Percentiles rank a stretch among this genome's conserved stretches.
These are phyloP conservation scores for Ariopsis seemanni DNA, from an alignment of 2,113 vertebrate species.

Conservation along the genomic window DNA sequence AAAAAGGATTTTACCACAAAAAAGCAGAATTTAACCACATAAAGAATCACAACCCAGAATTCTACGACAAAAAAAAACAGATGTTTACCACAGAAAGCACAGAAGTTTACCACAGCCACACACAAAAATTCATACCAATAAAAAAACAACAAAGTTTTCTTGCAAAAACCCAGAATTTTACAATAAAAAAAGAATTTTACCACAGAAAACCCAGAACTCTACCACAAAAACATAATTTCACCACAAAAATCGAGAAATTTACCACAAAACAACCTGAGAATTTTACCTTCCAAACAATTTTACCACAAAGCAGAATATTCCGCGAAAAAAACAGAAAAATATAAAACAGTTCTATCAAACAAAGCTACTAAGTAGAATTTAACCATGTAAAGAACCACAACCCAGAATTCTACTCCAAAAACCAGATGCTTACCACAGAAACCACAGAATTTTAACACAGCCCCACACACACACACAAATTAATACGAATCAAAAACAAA, in stretches of 20 bases:
- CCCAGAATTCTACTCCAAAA: not conserved
- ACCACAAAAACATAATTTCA: not conserved
- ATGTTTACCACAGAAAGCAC: not conserved
- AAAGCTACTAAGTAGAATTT: too few species aligned
- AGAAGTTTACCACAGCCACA: not conserved
- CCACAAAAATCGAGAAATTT: not conserved
- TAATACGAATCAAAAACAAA: too few species aligned
- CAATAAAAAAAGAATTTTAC: not conserved
- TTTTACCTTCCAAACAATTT: too few species aligned
- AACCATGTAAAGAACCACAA: too few species aligned
- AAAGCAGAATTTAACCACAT: too few species aligned
- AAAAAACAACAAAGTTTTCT: too few species aligned
- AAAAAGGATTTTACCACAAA: not conserved
- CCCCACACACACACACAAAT: too few species aligned
- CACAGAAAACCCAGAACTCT: not conserved
- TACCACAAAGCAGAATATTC: too few species aligned
- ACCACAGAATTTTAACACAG: not conserved
- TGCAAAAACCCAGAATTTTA: not conserved
- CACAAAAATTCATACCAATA: too few species aligned
- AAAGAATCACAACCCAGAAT: too few species aligned
- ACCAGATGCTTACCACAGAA: not conserved
- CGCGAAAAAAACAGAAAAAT: too few species aligned
- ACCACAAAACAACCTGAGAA: not conserved
- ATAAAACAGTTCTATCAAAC: too few species aligned
- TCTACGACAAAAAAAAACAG: not conserved